Percentiles rank a stretch among this genome's conserved stretches.
Conservation (phyloP, 37 sponge, comb jelly and placozoan species). For the Corticium candelabrum region DNA sequence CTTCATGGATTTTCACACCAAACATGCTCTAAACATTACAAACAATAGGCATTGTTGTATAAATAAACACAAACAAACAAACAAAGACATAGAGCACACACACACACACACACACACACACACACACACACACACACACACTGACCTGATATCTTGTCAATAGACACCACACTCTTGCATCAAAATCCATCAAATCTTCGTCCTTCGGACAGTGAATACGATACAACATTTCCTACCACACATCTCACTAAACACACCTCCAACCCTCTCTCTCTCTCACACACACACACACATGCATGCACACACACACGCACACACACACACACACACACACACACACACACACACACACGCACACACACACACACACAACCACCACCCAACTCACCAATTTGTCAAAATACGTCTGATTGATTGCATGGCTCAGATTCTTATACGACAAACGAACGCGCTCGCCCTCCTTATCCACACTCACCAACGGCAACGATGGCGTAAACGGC, state of each 20-base stretch:
- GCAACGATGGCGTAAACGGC: not conserved
- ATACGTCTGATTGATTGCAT: not conserved
- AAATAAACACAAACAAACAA: no score
- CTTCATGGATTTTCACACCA: not conserved
- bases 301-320: no score
- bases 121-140: no score
- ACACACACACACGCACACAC: no score
- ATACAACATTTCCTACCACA: constrained; percentile 3
- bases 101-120: no score
- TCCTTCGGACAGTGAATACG: not conserved
- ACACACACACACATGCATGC: no score
- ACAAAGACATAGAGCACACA: no score
- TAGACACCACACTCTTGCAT: not conserved
- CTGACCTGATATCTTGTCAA: not conserved
- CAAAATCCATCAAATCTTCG: not conserved
- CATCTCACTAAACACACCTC: no score
- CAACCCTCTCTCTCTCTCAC: no score
- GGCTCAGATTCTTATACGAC: not conserved
- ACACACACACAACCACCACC: not conserved
- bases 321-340: no score
- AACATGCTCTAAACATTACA: not conserved
- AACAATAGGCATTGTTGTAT: no score
- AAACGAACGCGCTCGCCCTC: not conserved
- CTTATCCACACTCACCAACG: not conserved
- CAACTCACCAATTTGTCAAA: not conserved